Evolutionary conservation across 2,888 invertebrate genomes (phyloP).

Genomic region (Eulithis testata): DNA sequence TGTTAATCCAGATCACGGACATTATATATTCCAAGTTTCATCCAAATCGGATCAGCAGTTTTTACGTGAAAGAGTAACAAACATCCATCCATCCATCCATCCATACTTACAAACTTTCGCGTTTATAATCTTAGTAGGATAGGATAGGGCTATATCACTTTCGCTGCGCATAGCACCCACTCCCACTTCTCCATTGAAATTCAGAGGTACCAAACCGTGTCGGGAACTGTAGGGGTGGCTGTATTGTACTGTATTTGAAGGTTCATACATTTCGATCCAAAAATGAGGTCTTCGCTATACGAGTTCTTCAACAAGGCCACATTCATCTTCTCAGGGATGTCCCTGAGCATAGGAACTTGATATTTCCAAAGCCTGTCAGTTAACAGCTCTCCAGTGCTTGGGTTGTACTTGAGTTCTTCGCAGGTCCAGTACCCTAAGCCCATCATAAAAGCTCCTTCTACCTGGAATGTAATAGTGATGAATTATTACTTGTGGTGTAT

Average conservation of each 20-base stretch:
- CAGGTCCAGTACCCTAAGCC: conserved; percentile 89
- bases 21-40: too few species aligned
- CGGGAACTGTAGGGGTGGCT: too few species aligned
- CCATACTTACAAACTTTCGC: too few species aligned
- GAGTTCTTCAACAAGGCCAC: conserved; percentile 86
- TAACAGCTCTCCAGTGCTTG: conserved; percentile 86
- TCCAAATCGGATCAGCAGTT: too few species aligned
- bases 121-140: too few species aligned
- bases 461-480: conserved; percentile 48
- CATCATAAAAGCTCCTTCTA: conserved; percentile 91
- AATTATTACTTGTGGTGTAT: background rate
- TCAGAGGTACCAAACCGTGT: too few species aligned
- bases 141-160: too few species aligned
- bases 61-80: too few species aligned
- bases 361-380: conserved; percentile 92
- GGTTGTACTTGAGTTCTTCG: conserved; percentile 87
- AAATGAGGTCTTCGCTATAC: conserved; percentile 83
- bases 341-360: conserved; percentile 88
- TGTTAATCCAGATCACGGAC: too few species aligned
- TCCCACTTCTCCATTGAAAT: too few species aligned
- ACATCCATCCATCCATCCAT: too few species aligned
- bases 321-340: conserved; percentile 90
- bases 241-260: conserved; percentile 32
- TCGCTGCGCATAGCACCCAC: too few species aligned
- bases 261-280: conserved; percentile 86